Evolutionary conservation across 2,113 vertebrate genomes (phyloP).

Genomic region (Okapia johnstoni): DNA sequence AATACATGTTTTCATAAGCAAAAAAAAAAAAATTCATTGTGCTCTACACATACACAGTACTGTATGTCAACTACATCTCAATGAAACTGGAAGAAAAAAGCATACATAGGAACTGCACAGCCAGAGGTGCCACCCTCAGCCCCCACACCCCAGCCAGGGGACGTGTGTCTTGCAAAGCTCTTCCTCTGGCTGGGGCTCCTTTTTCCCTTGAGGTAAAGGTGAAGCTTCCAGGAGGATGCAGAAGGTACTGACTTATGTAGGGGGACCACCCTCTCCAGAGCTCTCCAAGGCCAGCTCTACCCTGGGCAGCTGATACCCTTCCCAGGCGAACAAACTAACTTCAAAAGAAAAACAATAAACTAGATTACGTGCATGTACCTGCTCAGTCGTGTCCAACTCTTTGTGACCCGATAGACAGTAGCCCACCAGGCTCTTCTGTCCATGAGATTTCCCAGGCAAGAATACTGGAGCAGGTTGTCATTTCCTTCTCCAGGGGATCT

Average conservation of each 20-base stretch:
- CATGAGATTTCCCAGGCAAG: background rate
- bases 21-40: background rate
- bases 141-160: rapidly evolving
- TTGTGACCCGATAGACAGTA: background rate
- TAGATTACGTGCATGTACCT: background rate
- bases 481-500: background rate
- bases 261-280: background rate
- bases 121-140: background rate
- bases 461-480: background rate
- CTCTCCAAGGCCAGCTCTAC: background rate
- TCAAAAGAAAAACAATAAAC: background rate
- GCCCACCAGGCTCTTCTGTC: background rate
- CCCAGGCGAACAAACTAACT: background rate
- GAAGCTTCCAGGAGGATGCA: background rate
- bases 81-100: background rate
- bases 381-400: background rate
- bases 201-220: background rate
- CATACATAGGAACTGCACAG: background rate
- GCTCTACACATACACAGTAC: background rate
- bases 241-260: background rate
- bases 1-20: background rate
- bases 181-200: background rate
- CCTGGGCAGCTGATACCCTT: background rate
- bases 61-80: background rate
- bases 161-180: background rate